Evolutionary conservation across 2,113 vertebrate species (phyloP).

Genomic region (Jacana jacana): DNA sequence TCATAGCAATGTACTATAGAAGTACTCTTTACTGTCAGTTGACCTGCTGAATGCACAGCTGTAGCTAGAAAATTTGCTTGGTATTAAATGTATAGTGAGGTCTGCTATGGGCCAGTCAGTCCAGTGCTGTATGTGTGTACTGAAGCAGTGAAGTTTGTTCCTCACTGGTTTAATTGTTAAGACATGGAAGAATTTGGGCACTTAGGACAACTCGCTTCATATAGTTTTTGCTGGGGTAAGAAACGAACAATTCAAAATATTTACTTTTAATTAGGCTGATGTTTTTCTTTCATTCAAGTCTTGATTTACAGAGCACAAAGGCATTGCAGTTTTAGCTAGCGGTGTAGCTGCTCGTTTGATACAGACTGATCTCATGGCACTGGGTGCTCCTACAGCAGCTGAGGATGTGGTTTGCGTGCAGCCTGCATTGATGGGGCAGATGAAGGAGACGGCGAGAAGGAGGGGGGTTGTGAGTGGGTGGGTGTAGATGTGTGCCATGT

Average conservation of each 20-base stretch:
- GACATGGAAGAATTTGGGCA: background rate
- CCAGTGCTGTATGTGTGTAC: fast-evolving
- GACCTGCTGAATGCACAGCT: background rate
- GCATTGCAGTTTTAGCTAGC: background rate
- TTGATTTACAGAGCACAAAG: background rate
- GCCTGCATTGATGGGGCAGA: background rate
- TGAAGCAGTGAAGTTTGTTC: background rate
- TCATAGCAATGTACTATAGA: background rate
- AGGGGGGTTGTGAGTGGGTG: background rate
- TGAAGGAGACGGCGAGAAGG: background rate
- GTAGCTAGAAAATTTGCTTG: background rate
- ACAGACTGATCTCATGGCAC: background rate
- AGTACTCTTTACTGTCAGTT: background rate
- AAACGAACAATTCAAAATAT: background rate
- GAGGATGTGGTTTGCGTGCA: conserved; percentile 11
- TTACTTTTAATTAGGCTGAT: background rate
- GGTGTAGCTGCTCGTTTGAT: background rate
- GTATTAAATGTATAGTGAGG: background rate
- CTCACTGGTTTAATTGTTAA: background rate
- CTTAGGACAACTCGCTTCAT: background rate
- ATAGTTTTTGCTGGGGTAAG: background rate
- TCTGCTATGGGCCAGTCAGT: background rate
- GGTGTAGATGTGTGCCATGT: background rate
- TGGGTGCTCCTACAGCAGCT: background rate
- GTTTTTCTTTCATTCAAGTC: background rate